phyloP scores from a whole-genome alignment of 2,797 vertebrate species.

The Eospalax fontanierii region DNA sequence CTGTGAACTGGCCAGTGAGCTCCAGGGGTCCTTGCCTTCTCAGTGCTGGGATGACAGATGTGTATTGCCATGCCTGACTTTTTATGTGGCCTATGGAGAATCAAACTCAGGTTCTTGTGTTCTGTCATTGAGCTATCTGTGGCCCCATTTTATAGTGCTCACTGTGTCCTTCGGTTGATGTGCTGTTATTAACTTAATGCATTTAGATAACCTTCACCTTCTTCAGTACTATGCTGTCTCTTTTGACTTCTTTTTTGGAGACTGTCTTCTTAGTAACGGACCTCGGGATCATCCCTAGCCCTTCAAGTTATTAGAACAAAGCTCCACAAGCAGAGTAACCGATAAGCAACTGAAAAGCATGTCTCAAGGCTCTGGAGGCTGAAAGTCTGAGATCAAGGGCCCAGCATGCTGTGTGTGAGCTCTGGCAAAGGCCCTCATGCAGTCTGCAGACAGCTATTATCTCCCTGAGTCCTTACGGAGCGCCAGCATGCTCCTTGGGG shows the following conservation, averaged over 20 bases:
- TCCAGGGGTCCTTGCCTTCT: neutral
- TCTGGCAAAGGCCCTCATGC: neutral
- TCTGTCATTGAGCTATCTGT: neutral
- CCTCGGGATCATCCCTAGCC: neutral
- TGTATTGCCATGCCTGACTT: neutral
- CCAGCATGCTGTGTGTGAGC: neutral
- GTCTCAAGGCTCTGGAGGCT: neutral
- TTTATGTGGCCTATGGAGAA: neutral
- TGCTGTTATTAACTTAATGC: neutral
- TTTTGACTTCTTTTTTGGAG: conserved; percentile 11
- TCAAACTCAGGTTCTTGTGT: neutral
- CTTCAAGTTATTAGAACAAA: neutral
- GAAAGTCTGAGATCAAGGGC: neutral
- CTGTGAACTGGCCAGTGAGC: neutral
- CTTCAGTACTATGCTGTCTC: neutral
- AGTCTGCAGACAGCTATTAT: neutral
- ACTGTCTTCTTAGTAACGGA: neutral
- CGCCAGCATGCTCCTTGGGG: no score
- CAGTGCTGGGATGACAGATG: neutral
- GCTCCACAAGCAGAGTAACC: neutral
- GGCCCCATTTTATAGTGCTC: neutral
- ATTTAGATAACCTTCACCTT: neutral
- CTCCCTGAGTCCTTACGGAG: neutral
- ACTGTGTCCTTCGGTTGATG: neutral
- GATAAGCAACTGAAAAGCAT: neutral